Percentiles rank a stretch among this genome's conserved stretches.
Evolutionary conservation across 2,113 vertebrate species (phyloP).

Genomic region (Otolemur garnettii): DNA sequence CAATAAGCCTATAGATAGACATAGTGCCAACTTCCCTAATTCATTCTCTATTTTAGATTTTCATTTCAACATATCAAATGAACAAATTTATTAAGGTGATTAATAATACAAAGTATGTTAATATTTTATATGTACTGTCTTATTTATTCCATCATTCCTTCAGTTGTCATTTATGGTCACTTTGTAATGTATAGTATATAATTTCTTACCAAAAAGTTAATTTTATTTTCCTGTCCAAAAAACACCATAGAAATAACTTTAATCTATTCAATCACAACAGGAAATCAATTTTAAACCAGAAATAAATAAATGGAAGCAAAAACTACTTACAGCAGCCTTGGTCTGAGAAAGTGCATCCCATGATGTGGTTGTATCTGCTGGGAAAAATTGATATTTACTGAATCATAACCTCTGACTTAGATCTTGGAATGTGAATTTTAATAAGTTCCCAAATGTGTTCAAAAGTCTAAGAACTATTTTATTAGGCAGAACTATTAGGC

Average conservation of each 20-base stretch:
- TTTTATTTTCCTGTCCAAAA: conserved; percentile 41
- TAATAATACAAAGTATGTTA: neutral
- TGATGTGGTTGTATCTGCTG: conserved; percentile 90
- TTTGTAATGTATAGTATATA: conserved; percentile 29
- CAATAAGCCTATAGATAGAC: neutral
- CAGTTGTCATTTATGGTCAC: conserved; percentile 14
- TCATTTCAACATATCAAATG: conserved; percentile 26
- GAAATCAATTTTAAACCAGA: conserved; percentile 55
- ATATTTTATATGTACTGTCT: conserved; percentile 8
- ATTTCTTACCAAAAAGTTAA: conserved; percentile 52
- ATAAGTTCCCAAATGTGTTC: conserved; percentile 44
- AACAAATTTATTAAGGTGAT: conserved; percentile 42
- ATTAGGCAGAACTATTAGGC: conserved; percentile 44
- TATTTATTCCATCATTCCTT: conserved; percentile 48
- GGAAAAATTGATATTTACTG: conserved; percentile 63
- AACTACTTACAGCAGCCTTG: conserved; percentile 96
- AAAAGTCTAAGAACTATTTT: conserved; percentile 48
- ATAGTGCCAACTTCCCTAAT: neutral
- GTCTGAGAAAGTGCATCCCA: conserved; percentile 93
- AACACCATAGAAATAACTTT: conserved; percentile 36
- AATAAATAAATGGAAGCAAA: conserved; percentile 23
- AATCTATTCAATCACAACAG: conserved; percentile 51
- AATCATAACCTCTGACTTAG: conserved; percentile 62
- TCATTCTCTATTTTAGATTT: conserved; percentile 38
- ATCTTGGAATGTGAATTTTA: conserved; percentile 54